A percentile compares a stretch with the other conserved stretches of the same genome.
Conservation (phyloP, 2,113 vertebrate genomes). For the Malurus cyaneus region DNA sequence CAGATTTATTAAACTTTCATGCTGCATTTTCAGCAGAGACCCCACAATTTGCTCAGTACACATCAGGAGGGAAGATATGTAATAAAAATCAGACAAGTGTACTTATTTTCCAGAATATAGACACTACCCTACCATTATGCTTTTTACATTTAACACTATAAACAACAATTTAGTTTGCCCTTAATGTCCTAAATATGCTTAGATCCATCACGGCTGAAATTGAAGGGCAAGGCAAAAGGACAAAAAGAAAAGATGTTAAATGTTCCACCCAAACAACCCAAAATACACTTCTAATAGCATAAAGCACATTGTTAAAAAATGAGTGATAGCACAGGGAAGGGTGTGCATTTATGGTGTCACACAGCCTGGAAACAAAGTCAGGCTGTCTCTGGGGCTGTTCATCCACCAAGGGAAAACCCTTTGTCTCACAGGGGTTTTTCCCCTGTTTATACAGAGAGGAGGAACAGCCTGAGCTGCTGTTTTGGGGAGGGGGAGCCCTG, state of each 20-base stretch:
- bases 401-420: not conserved
- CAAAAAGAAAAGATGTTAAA: conserved; percentile 37
- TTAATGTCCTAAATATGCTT: conserved; percentile 63
- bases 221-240: conserved; percentile 65
- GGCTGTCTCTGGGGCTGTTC: not conserved
- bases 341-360: conserved; percentile 7
- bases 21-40: conserved; percentile 36
- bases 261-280: conserved; percentile 7
- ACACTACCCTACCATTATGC: conserved; percentile 62
- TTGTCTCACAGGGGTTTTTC: not conserved
- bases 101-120: conserved; percentile 44
- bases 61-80: conserved; percentile 44
- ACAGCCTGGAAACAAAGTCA: not conserved
- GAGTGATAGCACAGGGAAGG: not conserved
- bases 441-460: not conserved
- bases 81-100: conserved; percentile 68
- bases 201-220: conserved; percentile 53
- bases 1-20: conserved; percentile 52
- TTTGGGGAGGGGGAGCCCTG: not conserved
- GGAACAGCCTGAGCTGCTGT: not conserved
- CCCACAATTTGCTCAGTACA: conserved; percentile 57
- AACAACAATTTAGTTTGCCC: conserved; percentile 70
- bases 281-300: conserved; percentile 31
- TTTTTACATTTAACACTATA: conserved; percentile 67
- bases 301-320: conserved; percentile 10